Base-by-base conservation (phyloP, 2,888 invertebrate genomes). In the Leucoptera coffeella region DNA sequence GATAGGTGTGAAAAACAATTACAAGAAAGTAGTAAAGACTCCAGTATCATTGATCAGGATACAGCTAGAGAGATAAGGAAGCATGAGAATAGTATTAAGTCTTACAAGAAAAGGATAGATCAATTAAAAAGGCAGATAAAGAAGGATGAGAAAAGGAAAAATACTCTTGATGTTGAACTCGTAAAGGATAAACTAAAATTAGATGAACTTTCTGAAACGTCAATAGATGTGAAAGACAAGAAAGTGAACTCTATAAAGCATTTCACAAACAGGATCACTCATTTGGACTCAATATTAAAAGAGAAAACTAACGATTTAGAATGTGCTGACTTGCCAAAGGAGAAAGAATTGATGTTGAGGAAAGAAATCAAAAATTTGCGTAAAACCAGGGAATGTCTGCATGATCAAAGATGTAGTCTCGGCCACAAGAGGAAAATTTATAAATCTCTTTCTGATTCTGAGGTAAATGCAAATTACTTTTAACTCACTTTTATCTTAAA, bases 351-450 rank as follows among this genome's bases (percentile, higher is more conserved):
- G 2, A 50, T 69, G 50, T 43, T 87, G 15, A 71, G 88, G 12
- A 82, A 83, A 38, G 90, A 90, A 62, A 90, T 91, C 24, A 74
- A 82, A 36, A 85, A 86, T 45, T 58, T 91, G 20, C 72, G 90
- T 11, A 77, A 80, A 38, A 86, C 87, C 1, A 74, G 87, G 26
- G 88, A 90, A 42, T 80, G 81, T 39, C 55, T 90, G 20, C 71
- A 87, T 26, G 85, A 86, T 24, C 83, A 86, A 41, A 75, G 85
- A 29, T 84, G 82, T 39, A 76, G 78, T 36, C 64, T 89, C 33
- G 84, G 85, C 33, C 75, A 80, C 17, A 85, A 85, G 41, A 72
- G 83, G 11, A 85, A 85, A 46, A 77, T 81, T 25, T 80, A 82
- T 34, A 82, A 81, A 47, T 78, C 80, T n/a, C 48, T 85, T 9